These are phyloP conservation scores for Drosophila sp. DNA, from an alignment of 1,140 invertebrate genomes.

Conservation along the genomic window DNA sequence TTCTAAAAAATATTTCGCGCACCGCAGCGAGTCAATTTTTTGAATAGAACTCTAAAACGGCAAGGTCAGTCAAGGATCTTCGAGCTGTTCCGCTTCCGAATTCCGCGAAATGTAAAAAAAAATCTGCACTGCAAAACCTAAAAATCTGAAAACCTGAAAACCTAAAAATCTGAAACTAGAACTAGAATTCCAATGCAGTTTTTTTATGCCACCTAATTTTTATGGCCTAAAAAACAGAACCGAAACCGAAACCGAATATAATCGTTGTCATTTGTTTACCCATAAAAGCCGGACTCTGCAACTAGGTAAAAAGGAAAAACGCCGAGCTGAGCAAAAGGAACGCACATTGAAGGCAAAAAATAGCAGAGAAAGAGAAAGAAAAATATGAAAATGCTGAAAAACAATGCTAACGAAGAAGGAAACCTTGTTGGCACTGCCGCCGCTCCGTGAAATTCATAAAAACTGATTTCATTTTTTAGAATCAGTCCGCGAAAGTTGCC, in stretches of 20 bases:
- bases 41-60: conserved; percentile 11
- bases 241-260: conserved; percentile 60
- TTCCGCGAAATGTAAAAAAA: conserved; percentile 58
- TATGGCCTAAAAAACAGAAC: conserved; percentile 83
- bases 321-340: background rate
- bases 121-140: conserved; percentile 41
- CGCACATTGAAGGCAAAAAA: conserved; percentile 29
- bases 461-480: conserved; percentile 85
- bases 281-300: conserved; percentile 51
- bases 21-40: conserved; percentile 78
- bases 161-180: conserved; percentile 83
- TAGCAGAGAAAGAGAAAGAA: conserved; percentile 21
- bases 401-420: conserved; percentile 27
- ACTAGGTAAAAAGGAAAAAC: conserved; percentile 41
- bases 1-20: conserved; percentile 61
- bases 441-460: conserved; percentile 68
- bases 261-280: conserved; percentile 64
- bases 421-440: conserved; percentile 11
- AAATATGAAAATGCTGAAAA: conserved; percentile 21
- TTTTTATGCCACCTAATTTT: conserved; percentile 80
- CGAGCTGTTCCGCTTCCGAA: conserved; percentile 67
- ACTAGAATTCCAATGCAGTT: conserved; percentile 84
- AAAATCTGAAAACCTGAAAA: conserved; percentile 66
- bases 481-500: conserved; percentile 77
- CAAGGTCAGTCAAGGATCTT: conserved; percentile 54